Conservation (phyloP, 2,797 vertebrate species). For the Octomys mimax region DNA sequence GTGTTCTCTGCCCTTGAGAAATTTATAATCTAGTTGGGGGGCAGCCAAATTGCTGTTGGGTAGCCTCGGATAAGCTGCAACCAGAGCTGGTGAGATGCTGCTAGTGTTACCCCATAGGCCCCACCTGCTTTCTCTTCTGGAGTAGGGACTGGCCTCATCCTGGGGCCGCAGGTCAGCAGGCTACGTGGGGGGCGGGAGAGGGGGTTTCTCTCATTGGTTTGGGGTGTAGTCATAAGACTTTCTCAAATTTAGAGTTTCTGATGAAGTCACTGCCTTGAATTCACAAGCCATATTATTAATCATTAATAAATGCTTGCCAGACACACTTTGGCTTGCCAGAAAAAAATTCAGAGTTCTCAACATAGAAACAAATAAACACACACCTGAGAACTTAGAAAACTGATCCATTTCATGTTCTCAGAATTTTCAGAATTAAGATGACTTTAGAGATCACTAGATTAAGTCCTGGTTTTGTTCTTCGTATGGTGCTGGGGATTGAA, state of each 20-base stretch:
- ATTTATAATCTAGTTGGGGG: conserved; percentile 70
- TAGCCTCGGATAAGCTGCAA: conserved; percentile 7
- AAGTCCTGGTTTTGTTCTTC: not conserved
- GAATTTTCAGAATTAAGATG: conserved; percentile 30
- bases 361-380: not conserved
- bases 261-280: conserved; percentile 56
- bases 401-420: not conserved
- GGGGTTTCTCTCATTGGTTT: conserved; percentile 22
- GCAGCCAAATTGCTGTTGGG: conserved; percentile 59
- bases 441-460: not conserved
- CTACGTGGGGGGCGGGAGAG: not conserved
- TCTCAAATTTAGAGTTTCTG: conserved; percentile 58
- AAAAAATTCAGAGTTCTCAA: not conserved
- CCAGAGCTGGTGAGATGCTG: not conserved
- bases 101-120: not conserved
- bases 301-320: conserved; percentile 1
- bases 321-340: conserved; percentile 27
- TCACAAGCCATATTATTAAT: conserved; percentile 50
- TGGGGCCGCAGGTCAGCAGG: conserved; percentile 32
- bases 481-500: not conserved
- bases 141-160: not conserved
- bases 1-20: conserved; percentile 80
- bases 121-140: conserved; percentile 30
- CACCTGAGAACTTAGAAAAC: not conserved
- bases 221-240: conserved; percentile 34